Percentiles rank a stretch among this genome's conserved stretches.
phyloP scores from a whole-genome alignment of 2,113 vertebrate species.

The Xiphorhynchus elegans region DNA sequence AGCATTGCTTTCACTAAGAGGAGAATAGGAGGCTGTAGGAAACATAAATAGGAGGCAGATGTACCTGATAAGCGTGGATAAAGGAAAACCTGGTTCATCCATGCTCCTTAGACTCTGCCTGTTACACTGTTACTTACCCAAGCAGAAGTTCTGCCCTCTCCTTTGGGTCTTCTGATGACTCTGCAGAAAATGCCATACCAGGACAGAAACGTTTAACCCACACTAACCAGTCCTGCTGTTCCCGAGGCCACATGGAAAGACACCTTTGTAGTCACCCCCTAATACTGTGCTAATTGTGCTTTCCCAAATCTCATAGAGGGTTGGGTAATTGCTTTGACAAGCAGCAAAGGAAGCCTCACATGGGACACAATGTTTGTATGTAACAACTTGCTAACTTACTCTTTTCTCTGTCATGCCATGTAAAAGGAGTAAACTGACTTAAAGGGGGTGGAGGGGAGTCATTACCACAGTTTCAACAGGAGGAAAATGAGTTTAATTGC shows the following conservation, averaged over 20 bases:
- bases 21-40: neutral
- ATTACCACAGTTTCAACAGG: neutral
- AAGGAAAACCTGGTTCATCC: neutral
- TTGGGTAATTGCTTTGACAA: neutral
- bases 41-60: neutral
- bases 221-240: neutral
- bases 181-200: conserved; percentile 22
- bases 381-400: neutral
- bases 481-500: conserved; percentile 25
- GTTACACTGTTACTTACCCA: neutral
- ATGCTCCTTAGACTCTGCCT: neutral
- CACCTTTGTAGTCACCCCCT: neutral
- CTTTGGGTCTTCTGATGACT: neutral
- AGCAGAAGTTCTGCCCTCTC: neutral
- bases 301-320: neutral
- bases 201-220: neutral
- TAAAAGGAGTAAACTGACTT: neutral
- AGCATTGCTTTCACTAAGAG: neutral
- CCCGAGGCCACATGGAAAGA: neutral
- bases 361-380: neutral
- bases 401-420: neutral
- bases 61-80: neutral
- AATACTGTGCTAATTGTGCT: neutral
- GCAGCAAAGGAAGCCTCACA: neutral
- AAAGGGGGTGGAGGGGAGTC: neutral